These are phyloP conservation scores for Chaetops frenatus DNA, from an alignment of 2,113 vertebrate species.

Conservation along the genomic window DNA sequence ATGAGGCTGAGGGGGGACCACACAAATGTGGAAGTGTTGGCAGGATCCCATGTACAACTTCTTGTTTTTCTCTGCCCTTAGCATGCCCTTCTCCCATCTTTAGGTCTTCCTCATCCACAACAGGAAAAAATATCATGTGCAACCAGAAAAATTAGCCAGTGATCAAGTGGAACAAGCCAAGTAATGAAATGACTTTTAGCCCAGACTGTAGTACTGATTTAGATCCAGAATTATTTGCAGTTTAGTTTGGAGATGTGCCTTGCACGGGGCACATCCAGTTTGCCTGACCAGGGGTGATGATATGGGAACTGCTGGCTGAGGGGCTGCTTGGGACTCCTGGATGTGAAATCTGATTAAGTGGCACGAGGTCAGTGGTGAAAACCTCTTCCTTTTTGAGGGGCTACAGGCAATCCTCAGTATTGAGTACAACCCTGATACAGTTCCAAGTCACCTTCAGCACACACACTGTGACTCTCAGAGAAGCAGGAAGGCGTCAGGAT, in stretches of 20 bases:
- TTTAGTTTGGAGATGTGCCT: neutral
- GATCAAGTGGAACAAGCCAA: neutral
- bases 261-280: neutral
- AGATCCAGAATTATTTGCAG: neutral
- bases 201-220: neutral
- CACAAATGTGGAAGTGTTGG: neutral
- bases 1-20: neutral
- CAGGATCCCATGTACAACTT: neutral
- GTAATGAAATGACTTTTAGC: neutral
- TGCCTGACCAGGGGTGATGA: neutral
- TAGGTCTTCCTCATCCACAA: neutral
- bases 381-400: neutral
- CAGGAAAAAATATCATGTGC: neutral
- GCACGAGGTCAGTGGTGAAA: neutral
- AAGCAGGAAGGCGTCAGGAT: conserved; percentile 1
- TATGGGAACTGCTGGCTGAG: neutral
- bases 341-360: neutral
- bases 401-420: neutral
- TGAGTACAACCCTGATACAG: neutral
- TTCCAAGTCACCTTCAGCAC: neutral
- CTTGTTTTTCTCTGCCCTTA: neutral
- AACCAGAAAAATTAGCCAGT: neutral
- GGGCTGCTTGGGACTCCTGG: neutral
- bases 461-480: neutral
- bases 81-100: neutral